Evolutionary conservation across 2,113 vertebrate genomes (phyloP).

Genomic region (Pachyramphus minor): DNA sequence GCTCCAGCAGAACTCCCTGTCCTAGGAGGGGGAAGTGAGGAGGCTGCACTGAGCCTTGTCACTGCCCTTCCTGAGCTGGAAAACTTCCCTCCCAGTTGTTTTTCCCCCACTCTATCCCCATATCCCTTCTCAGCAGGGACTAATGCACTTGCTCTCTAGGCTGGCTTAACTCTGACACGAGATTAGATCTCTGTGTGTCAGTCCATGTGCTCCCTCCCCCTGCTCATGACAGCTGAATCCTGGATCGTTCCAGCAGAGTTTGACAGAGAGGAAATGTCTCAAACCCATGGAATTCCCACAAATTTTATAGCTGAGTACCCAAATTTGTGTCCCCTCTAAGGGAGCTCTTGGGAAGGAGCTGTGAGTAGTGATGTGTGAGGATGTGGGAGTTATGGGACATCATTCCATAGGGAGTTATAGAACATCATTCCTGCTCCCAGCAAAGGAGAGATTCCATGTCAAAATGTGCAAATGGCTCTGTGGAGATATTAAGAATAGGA

Average conservation of each 20-base stretch:
- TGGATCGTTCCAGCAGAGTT: background rate
- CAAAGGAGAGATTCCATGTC: background rate
- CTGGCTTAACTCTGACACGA: background rate
- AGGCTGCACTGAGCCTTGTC: background rate
- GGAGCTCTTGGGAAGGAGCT: background rate
- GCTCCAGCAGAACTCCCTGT: background rate
- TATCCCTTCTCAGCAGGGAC: background rate
- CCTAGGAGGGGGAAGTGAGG: background rate
- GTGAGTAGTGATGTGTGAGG: background rate
- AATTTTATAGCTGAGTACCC: too few relatives aligned
- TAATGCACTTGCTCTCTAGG: background rate
- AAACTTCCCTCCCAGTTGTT: background rate
- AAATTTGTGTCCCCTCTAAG: background rate
- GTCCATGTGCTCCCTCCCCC: background rate
- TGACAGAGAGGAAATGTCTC: background rate
- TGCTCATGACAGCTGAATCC: background rate
- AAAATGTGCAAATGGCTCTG: background rate
- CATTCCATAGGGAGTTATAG: accelerated
- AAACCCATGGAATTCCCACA: background rate
- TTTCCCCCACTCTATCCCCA: background rate
- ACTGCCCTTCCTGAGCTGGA: background rate
- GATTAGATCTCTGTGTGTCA: background rate
- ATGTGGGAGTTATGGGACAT: background rate
- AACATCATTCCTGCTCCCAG: background rate
- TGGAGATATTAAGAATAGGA: background rate